Percentiles rank a stretch among this genome's conserved stretches.
phyloP scores from a whole-genome alignment of 2,888 invertebrate genomes.

The Bhutanitis thaidina region DNA sequence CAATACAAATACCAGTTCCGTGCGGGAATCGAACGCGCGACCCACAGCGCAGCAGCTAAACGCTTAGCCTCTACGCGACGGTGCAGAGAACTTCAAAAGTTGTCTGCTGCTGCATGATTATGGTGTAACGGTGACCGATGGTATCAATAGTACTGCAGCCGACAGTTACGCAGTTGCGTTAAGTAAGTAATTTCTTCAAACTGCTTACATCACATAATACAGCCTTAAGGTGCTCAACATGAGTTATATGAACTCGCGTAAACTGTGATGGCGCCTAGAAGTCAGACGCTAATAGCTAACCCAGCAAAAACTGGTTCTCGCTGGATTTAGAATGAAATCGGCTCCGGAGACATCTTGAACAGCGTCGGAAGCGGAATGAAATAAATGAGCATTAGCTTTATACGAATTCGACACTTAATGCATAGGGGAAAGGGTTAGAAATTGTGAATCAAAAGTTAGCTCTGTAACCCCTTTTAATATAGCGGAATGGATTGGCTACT shows the following conservation, averaged over 20 bases:
- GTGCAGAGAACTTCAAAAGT: too few relatives aligned
- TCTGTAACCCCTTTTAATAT: background rate
- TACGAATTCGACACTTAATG: background rate
- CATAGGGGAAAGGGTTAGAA: background rate
- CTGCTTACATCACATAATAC: background rate
- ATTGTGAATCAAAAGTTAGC: background rate
- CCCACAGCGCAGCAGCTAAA: too few relatives aligned
- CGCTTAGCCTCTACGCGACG: too few relatives aligned
- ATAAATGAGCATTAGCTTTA: background rate
- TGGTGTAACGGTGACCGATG: too few relatives aligned
- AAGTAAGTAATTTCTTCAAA: background rate
- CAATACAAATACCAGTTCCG: too few relatives aligned
- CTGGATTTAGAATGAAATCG: conserved; percentile 16
- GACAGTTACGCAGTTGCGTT: background rate
- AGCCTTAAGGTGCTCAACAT: background rate
- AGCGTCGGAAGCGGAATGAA: background rate
- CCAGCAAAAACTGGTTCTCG: conserved; percentile 22
- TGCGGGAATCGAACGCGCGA: too few relatives aligned
- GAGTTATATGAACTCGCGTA: conserved; percentile 17
- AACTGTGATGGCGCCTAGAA: conserved; percentile 16
- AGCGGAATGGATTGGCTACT: background rate
- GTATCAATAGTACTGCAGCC: too few relatives aligned
- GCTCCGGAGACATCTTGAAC: background rate
- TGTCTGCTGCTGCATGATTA: too few relatives aligned
- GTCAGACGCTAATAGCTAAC: conserved; percentile 19